Conservation (phyloP, 2,797 vertebrate species). For the Gambelia wislizenii region DNA sequence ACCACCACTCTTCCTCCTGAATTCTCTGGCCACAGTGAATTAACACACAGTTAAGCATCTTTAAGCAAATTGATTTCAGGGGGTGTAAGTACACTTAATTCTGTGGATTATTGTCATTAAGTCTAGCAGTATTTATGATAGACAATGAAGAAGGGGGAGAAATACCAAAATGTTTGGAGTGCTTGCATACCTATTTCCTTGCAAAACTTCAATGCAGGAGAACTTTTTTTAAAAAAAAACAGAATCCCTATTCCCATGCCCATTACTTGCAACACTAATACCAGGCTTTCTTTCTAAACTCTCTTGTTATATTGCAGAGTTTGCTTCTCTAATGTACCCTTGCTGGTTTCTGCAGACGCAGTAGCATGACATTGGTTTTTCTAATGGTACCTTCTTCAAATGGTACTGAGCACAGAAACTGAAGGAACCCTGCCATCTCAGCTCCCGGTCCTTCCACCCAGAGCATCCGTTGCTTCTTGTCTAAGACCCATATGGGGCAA, state of each 20-base stretch:
- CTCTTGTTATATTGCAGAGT: background rate
- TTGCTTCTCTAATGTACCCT: background rate
- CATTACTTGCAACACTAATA: too few species aligned
- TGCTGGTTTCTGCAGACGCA: background rate
- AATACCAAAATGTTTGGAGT: background rate
- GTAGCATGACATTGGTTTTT: background rate
- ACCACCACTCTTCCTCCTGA: background rate
- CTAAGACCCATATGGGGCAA: conserved; percentile 30
- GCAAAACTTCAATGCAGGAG: background rate
- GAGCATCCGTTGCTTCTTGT: conserved; percentile 39
- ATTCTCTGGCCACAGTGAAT: background rate
- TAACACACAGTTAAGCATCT: background rate
- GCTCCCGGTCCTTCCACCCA: conserved; percentile 7
- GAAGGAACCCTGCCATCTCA: conserved; percentile 23
- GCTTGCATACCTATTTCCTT: background rate
- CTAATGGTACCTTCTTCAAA: background rate
- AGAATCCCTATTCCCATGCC: background rate
- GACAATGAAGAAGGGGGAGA: background rate
- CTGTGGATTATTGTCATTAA: background rate
- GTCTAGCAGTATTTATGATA: background rate
- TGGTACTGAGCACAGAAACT: conserved; percentile 17
- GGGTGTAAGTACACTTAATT: background rate
- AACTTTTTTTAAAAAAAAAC: background rate
- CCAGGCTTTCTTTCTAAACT: background rate
- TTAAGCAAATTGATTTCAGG: conserved; percentile 4